Evolutionary conservation across 2,113 vertebrate species (phyloP), one percentile per base, ranked within the genome.

Genomic region (Montifringilla adamsi): DNA sequence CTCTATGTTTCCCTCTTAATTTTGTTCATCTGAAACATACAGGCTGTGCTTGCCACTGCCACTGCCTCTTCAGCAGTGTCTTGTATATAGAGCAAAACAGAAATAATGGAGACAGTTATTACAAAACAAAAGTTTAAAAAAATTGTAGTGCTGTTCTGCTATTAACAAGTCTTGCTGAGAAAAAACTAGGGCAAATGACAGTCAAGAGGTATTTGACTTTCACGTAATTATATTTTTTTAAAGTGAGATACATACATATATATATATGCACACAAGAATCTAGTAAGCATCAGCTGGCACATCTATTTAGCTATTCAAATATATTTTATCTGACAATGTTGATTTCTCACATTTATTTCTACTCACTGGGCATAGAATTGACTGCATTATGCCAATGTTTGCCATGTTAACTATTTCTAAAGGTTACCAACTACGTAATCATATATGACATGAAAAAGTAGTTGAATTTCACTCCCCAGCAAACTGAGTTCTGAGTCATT

Each of bases 331-430:
- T 90, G 79, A 93, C 80, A 94, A 91, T 93, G 95, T 94, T 95
- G 96, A 97, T 95, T 97, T 96, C 96, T 96, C 92, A 76, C 95
- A 89, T 97, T 97, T 97, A 97, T 97, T 98, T 98, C 97, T 96
- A 97, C 91, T 93, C 44, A 60, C 86, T 95, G 77, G 90, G 96
- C 95, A 88, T 93, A 53, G 89, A 97, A 91, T 77, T 95, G 92
- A 88, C 95, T 97, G 85, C 83, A 95, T 93, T 95, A 75, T 92
- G 93, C 94, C 97, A 97, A 80, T 93, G 90, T 97, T 97, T 97
- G 96, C 95, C 92, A 62, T 96, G 89, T 83, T 97, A 97, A 95
- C 96, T 97, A 62, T 95, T 96, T 96, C 94, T 97, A 97, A 98
- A 98, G 97, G 96, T 97, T 97, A 97, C 84, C 94, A 95, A 97